A percentile compares a stretch with the other conserved stretches of the same genome.
phyloP scores from a whole-genome alignment of 2,888 invertebrate species.

The Pelosia muscerda region DNA sequence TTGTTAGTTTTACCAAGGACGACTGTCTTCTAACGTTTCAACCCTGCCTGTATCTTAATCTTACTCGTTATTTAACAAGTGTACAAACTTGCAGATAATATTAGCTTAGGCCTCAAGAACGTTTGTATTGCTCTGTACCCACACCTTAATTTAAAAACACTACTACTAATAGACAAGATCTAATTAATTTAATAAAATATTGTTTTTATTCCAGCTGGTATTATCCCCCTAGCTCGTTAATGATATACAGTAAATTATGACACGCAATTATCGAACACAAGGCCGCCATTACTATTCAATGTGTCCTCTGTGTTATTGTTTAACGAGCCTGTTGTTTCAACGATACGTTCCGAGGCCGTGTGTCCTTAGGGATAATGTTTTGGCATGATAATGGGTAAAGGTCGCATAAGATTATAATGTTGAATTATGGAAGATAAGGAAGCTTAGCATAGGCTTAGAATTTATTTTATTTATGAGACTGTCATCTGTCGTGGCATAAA shows the following conservation, averaged over 20 bases:
- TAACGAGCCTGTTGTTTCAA: conserved; percentile 19
- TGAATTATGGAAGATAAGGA: background rate
- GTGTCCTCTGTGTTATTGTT: conserved; percentile 20
- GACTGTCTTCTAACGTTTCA: too few relatives aligned
- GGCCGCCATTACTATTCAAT: conserved; percentile 49
- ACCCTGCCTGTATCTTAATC: too few relatives aligned
- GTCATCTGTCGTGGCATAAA: too few relatives aligned
- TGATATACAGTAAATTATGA: conserved; percentile 12
- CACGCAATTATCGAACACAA: conserved; percentile 36
- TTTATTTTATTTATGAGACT: too few relatives aligned
- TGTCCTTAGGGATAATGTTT: conserved; percentile 36
- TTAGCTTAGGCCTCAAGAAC: too few relatives aligned
- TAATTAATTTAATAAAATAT: conserved; percentile 1
- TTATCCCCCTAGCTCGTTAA: conserved; percentile 7
- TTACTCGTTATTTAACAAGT: too few relatives aligned
- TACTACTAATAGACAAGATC: too few relatives aligned
- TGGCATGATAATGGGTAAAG: conserved; percentile 3
- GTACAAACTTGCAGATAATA: too few relatives aligned
- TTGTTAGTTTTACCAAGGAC: too few relatives aligned
- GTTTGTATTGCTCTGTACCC: too few relatives aligned
- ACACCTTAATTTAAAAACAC: too few relatives aligned
- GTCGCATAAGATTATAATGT: background rate
- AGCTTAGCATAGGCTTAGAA: background rate
- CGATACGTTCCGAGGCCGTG: conserved; percentile 34
- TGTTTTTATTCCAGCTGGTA: background rate